Evolutionary conservation across 2,888 invertebrate species (phyloP).

Genomic region (Macrosiphum euphorbiae): DNA sequence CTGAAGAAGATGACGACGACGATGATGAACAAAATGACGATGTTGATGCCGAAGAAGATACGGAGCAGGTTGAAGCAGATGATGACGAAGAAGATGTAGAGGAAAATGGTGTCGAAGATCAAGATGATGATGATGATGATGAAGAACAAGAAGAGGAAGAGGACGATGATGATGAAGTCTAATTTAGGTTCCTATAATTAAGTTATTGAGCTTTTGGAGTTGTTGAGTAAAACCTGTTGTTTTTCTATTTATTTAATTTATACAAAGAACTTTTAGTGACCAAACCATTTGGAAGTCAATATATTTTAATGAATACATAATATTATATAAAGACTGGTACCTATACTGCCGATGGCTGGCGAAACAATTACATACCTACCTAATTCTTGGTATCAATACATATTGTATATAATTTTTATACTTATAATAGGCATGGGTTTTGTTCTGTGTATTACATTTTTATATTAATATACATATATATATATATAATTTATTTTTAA

Average conservation of each 20-base stretch:
- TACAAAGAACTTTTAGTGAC: not conserved
- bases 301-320: not conserved
- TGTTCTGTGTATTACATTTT: conserved; percentile 57
- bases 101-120: conserved; percentile 61
- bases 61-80: conserved; percentile 60
- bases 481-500: conserved; percentile 58
- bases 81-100: conserved; percentile 63
- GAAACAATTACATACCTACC: conserved; percentile 29
- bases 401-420: conserved; percentile 57
- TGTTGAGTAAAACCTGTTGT: not conserved
- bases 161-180: conserved; percentile 62
- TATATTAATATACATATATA: conserved; percentile 30
- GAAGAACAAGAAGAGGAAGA: conserved; percentile 56
- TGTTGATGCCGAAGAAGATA: conserved; percentile 52
- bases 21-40: conserved; percentile 55
- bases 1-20: conserved; percentile 29
- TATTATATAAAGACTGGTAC: conserved; percentile 56
- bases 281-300: not conserved
- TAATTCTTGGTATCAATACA: conserved; percentile 1
- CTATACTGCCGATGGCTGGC: conserved; percentile 36
- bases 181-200: conserved; percentile 61
- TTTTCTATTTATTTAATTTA: conserved; percentile 37
- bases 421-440: conserved; percentile 56
- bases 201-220: conserved; percentile 39
- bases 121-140: conserved; percentile 40